Conservation (phyloP, 2,888 invertebrate species). For the Galerucella pusilla region DNA sequence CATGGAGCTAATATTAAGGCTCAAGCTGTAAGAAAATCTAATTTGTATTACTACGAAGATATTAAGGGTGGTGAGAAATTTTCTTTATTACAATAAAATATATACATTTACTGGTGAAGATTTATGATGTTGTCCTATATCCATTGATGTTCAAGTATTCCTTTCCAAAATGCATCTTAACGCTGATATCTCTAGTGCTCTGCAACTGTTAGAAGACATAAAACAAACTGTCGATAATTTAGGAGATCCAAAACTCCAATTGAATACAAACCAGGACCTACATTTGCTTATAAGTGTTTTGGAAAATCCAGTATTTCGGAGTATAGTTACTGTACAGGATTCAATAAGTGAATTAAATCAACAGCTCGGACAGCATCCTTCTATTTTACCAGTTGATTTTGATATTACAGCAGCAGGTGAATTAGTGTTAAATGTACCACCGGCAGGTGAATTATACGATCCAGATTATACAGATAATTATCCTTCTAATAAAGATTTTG, state of each 20-base stretch:
- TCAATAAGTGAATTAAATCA: constrained; percentile 88
- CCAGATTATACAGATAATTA: constrained; percentile 67
- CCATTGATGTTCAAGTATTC: neutral
- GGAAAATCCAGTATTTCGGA: constrained; percentile 91
- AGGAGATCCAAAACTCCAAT: constrained; percentile 84
- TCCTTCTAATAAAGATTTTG: constrained; percentile 69
- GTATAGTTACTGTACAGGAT: constrained; percentile 91
- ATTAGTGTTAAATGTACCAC: constrained; percentile 74
- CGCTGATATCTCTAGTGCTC: constrained; percentile 87
- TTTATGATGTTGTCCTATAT: neutral
- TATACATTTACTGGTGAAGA: neutral
- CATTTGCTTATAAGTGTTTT: constrained; percentile 84
- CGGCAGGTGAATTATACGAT: constrained; percentile 69
- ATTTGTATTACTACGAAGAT: neutral
- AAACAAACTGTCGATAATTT: constrained; percentile 87
- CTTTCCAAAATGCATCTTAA: constrained; percentile 67
- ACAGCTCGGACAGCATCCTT: constrained; percentile 90
- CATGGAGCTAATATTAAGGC: too few relatives aligned
- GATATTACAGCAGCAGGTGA: constrained; percentile 85
- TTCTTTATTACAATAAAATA: neutral
- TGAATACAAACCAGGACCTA: constrained; percentile 80
- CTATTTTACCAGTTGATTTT: constrained; percentile 92
- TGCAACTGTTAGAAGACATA: constrained; percentile 89
- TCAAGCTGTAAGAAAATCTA: too few relatives aligned
- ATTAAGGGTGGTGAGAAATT: neutral